phyloP scores from a whole-genome alignment of 2,888 invertebrate species.

The Aleiodes leptofemur region DNA sequence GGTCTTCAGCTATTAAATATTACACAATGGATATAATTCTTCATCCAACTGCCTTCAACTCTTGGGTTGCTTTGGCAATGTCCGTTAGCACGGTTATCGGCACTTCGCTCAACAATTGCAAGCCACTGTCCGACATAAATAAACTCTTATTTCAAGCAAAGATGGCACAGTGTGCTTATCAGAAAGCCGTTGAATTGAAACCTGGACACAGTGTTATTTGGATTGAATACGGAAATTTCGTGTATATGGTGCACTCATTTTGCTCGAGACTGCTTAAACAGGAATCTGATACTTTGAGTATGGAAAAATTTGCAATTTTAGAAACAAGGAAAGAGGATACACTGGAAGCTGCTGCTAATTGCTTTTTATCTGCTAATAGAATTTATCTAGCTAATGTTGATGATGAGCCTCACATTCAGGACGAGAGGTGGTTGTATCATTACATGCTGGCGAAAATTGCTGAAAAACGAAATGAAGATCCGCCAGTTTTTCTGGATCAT shows the following conservation, averaged over 20 bases:
- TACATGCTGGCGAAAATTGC: slow-evolving; percentile 97
- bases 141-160: slow-evolving; percentile 83
- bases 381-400: slow-evolving; percentile 78
- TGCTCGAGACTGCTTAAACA: slow-evolving; percentile 91
- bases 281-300: slow-evolving; percentile 84
- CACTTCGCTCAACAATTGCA: slow-evolving; percentile 86
- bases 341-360: slow-evolving; percentile 85
- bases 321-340: slow-evolving; percentile 88
- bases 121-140: slow-evolving; percentile 75
- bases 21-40: slow-evolving; percentile 90
- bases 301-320: slow-evolving; percentile 84
- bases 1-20: slow-evolving; percentile 84
- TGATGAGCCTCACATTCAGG: slow-evolving; percentile 80
- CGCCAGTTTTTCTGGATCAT: slow-evolving; percentile 85
- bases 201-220: slow-evolving; percentile 86
- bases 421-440: slow-evolving; percentile 94
- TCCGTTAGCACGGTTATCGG: slow-evolving; percentile 87
- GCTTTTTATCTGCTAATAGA: slow-evolving; percentile 84
- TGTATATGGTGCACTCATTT: slow-evolving; percentile 93
- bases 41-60: slow-evolving; percentile 88
- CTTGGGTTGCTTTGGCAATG: slow-evolving; percentile 95
- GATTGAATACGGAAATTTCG: slow-evolving; percentile 94
- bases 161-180: slow-evolving; percentile 87
- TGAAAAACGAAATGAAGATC: slow-evolving; percentile 88
- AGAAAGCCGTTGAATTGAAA: slow-evolving; percentile 86